phyloP scores from a whole-genome alignment of 2,113 vertebrate species.

The Platycercus adscitus region DNA sequence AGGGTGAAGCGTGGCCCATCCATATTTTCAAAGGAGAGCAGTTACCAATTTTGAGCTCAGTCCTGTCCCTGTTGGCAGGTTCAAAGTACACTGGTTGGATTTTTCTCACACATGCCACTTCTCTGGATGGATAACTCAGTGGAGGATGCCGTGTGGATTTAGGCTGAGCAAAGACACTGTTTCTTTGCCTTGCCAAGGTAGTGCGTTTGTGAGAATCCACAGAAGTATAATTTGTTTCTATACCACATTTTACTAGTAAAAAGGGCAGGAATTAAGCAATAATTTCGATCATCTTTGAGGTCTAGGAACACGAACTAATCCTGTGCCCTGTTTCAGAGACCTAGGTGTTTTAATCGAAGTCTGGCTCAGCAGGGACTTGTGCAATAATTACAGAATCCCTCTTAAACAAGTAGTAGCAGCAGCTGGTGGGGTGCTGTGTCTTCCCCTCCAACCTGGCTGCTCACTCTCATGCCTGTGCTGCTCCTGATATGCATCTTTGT shows the following conservation, averaged over 20 bases:
- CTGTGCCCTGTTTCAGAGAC: neutral
- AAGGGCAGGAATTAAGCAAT: neutral
- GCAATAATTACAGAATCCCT: neutral
- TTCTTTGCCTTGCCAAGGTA: neutral
- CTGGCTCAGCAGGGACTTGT: neutral
- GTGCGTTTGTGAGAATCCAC: neutral
- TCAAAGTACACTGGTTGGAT: neutral
- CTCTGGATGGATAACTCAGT: neutral
- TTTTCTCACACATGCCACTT: neutral
- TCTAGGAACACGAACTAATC: neutral
- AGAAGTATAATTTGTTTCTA: neutral
- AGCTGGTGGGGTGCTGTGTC: neutral
- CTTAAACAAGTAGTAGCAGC: neutral
- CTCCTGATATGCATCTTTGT: fast-evolving
- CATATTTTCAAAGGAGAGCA: neutral
- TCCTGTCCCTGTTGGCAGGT: neutral
- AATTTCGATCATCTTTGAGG: neutral
- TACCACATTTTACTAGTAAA: neutral
- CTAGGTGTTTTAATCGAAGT: neutral
- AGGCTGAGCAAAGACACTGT: neutral
- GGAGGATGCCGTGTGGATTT: neutral
- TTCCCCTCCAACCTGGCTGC: neutral
- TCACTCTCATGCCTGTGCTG: neutral
- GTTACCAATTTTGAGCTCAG: neutral
- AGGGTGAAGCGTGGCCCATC: neutral